These are phyloP conservation scores for Aethes cnicana DNA, from an alignment of 2,888 invertebrate species.

Conservation along the genomic window DNA sequence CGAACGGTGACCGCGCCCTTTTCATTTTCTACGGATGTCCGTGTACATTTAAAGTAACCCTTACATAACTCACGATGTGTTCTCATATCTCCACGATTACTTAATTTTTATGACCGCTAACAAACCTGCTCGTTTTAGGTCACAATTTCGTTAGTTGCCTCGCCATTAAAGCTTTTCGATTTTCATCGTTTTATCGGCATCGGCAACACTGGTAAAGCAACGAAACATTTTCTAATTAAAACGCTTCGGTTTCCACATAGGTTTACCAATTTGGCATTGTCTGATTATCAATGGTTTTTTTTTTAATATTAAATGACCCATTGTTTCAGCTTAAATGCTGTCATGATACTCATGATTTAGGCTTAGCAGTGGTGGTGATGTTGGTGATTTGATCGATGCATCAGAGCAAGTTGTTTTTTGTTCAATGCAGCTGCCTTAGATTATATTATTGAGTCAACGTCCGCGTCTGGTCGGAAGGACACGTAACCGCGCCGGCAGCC, in stretches of 20 bases:
- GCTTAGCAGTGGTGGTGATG: no score
- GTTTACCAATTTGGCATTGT: slow-evolving; percentile 21
- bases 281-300: slow-evolving; percentile 23
- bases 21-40: slow-evolving; percentile 44
- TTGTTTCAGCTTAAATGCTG: no score
- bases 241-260: slow-evolving; percentile 25
- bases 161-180: slow-evolving; percentile 12
- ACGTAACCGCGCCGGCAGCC: slow-evolving; percentile 27
- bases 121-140: slow-evolving; percentile 23
- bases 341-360: no score
- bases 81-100: slow-evolving; percentile 28
- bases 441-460: slow-evolving; percentile 12
- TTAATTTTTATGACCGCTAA: slow-evolving; percentile 22
- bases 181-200: slow-evolving; percentile 19
- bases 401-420: slow-evolving; percentile 2
- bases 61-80: slow-evolving; percentile 38
- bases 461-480: slow-evolving; percentile 31
- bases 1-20: slow-evolving; percentile 42
- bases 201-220: slow-evolving; percentile 12
- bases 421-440: not conserved
- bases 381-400: no score
- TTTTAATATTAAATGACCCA: not conserved
- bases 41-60: slow-evolving; percentile 41
- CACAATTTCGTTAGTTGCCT: slow-evolving; percentile 9
- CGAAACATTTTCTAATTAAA: slow-evolving; percentile 21